A percentile compares a stretch with the other conserved stretches of the same genome.
Conservation (phyloP, 2,888 invertebrate genomes). For the Dexiosoma caninum region DNA sequence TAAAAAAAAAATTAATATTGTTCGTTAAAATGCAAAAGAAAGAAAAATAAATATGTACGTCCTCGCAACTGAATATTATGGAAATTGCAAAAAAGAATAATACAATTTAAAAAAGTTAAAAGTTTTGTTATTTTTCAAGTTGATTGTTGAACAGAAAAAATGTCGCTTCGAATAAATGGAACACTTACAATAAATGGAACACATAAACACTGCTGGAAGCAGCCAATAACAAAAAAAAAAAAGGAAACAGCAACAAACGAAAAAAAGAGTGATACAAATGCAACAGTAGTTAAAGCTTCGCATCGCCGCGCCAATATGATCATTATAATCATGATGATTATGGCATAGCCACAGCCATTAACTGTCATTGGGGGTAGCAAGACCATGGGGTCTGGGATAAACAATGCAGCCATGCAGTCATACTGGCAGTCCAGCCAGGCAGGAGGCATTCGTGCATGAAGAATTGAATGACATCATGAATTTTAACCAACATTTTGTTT, state of each 20-base stretch:
- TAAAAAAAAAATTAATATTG: too few relatives aligned
- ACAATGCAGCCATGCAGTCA: neutral
- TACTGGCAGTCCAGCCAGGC: neutral
- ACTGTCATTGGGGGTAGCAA: neutral
- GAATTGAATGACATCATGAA: constrained; percentile 26
- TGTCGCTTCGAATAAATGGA: constrained; percentile 1
- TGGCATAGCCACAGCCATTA: constrained; percentile 4
- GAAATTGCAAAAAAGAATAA: too few relatives aligned
- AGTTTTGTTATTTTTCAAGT: neutral
- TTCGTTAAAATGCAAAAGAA: too few relatives aligned
- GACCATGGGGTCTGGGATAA: too few relatives aligned
- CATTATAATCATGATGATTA: neutral
- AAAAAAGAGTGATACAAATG: neutral
- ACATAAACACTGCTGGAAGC: neutral
- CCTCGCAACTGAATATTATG: too few relatives aligned
- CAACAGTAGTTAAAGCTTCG: neutral
- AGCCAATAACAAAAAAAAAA: neutral
- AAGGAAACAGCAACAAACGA: neutral
- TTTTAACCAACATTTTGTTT: neutral
- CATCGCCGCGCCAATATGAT: neutral
- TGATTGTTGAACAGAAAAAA: constrained; percentile 2
- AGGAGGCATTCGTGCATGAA: neutral
- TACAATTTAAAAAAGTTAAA: too few relatives aligned
- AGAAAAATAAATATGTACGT: too few relatives aligned
- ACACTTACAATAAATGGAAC: neutral